Conservation (phyloP, 2,888 invertebrate species). For the Dolichomitus sp. region DNA sequence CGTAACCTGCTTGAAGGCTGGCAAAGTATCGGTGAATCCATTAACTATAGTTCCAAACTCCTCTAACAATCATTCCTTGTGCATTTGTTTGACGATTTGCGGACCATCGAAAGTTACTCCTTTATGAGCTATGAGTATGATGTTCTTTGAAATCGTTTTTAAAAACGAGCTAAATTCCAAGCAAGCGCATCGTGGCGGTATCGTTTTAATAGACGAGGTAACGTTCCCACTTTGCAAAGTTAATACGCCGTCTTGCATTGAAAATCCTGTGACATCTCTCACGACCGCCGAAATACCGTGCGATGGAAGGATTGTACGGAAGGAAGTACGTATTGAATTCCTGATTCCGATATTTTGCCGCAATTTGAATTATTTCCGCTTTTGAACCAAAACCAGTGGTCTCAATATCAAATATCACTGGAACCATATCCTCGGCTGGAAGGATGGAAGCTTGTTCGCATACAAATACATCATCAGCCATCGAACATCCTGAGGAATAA, state of each 20-base stretch:
- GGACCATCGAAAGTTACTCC: conserved; percentile 40
- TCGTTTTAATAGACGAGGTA: no score
- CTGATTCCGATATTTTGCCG: conserved; percentile 35
- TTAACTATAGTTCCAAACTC: conserved; percentile 10
- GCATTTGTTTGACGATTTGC: no score
- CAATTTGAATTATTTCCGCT: conserved; percentile 43
- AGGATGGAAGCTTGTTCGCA: conserved; percentile 14
- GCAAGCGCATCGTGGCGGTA: conserved; percentile 34
- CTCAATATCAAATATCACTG: conserved; percentile 44
- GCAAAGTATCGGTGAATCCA: conserved; percentile 39
- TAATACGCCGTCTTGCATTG: no score
- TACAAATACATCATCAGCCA: conserved; percentile 22
- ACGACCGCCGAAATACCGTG: conserved; percentile 14
- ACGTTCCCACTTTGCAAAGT: no score
- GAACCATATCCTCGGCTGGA: conserved; percentile 31
- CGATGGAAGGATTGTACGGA: conserved; percentile 39
- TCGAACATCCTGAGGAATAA: conserved; percentile 41
- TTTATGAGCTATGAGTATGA: conserved; percentile 43
- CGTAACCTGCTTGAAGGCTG: conserved; percentile 9
- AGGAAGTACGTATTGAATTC: no score
- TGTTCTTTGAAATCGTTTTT: conserved; percentile 8
- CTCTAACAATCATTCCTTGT: conserved; percentile 29
- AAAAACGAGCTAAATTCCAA: conserved; percentile 30
- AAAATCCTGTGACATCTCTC: no score
- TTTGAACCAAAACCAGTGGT: conserved; percentile 33